Base-by-base conservation (phyloP, 2,113 vertebrate species). In the Heterocephalus glaber region DNA sequence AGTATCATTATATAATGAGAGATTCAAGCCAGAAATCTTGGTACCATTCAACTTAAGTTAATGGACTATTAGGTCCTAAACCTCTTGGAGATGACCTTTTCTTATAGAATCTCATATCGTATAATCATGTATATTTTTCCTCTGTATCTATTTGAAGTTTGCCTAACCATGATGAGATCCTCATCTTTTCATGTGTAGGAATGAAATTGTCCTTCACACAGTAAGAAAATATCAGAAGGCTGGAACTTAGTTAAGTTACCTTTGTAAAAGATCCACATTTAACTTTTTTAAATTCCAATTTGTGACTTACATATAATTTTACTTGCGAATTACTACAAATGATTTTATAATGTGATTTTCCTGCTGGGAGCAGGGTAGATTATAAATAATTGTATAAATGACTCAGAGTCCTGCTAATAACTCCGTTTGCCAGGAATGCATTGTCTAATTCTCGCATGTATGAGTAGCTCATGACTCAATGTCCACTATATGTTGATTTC, bases 311-410 rank as follows among this genome's bases (percentile, higher is more conserved):
- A 81, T 92, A 87, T 70, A 68, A 60, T 86, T 94, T 89, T 92
- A 93, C 60, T 94, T 91, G 33, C 74, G 90, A 96, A 80, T 38
- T 54, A 66, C 35, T 92, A 56, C 38, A 96, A 85, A 90, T 90
- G 16, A 90, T 72, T 90, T 84, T 91, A 66, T 84, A 60, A 65
- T 68, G 56, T 95, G 63, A 66, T 7, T 83, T 38, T 44, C 60
- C 47, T 83, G 38, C 30, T 56, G n/a, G 52, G 63, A 96, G 24
- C 12, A 90, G 38, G 17, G 22, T 28, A 58, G 47, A 33, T 56
- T 60, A 72, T 85, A 66, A 81, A 81, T 74, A 54, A 72, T 52
- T 76, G 56, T 61, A 56, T 38, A 54, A 85, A 85, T 65, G 52
- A 76, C 58, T 54, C 26, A 30, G 81, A 65, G 76, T 77, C 58